Evolutionary conservation across 2,888 invertebrate genomes (phyloP), one percentile per base, ranked within the genome.

Genomic region (Leptarthrus brevirostris): DNA sequence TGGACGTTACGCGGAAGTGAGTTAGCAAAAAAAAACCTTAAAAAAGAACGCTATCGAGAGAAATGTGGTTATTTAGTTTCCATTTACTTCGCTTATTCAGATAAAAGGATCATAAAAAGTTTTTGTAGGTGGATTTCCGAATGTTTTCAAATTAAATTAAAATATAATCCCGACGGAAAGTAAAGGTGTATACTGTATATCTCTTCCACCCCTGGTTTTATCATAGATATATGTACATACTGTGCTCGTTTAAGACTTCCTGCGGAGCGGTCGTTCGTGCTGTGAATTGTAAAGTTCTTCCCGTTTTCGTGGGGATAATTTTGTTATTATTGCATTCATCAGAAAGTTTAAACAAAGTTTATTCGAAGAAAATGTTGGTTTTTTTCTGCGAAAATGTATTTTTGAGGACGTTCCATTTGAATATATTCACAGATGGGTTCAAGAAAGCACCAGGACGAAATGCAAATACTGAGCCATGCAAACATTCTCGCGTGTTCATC

Each of bases 61-160:
- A 2, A 40, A 40, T 40, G 12, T 12, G n/a, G 12, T 40, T n/a
- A n/a, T n/a, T n/a, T 40, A 40, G 40, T 40, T 40, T 40, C n/a
- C 40, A 40, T 40, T 12, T 12, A 3, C 40, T 3, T 12, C 40
- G n/a, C 40, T 3, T 40, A 40, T 40, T 40, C 40, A 40, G 12
- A 40, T 40, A n/a, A 40, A 12, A 40, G 12, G 12, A 12, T 40
- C 12, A n/a, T 12, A 40, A 40, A n/a, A 40, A 40, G 40, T 12
- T 40, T n/a, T 8, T 6, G 40, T 40, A 40, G 12, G 2, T 40
- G 40, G 40, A 40, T 6, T 40, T 40, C 12, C 6, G n/a, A n/a
- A 40, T 40, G 40, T 12, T 40, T 40, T n/a, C 40, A 40, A 40
- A 40, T 40, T 40, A 40, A 40, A 40, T 40, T 40, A 40, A 40